Conservation (phyloP, 2,888 invertebrate species). For the Psococerastis gibbosa region DNA sequence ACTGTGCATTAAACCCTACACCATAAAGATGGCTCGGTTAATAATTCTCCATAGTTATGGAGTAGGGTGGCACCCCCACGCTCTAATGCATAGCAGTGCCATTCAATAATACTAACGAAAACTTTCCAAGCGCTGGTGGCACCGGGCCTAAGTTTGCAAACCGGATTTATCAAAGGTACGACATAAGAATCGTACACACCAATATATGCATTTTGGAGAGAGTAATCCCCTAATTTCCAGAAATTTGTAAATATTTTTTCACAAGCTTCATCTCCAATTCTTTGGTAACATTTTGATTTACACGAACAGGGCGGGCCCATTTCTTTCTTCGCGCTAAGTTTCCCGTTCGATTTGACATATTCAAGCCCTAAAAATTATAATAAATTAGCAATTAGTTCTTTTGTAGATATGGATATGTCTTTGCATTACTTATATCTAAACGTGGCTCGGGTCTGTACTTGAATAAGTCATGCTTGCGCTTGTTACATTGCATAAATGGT, state of each 20-base stretch:
- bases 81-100: too few species aligned
- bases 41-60: background rate
- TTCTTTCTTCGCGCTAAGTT: slow-evolving; percentile 6
- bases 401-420: too few species aligned
- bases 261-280: slow-evolving; percentile 5
- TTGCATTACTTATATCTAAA: too few species aligned
- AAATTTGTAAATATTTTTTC: slow-evolving; percentile 4
- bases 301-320: slow-evolving; percentile 4
- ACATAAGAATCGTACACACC: background rate
- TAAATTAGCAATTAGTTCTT: too few species aligned
- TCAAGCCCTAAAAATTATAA: slow-evolving; percentile 3
- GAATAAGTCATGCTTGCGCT: too few species aligned
- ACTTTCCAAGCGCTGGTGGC: too few species aligned
- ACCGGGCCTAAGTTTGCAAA: too few species aligned
- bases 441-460: too few species aligned
- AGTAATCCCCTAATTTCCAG: slow-evolving; percentile 6
- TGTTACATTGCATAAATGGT: too few species aligned
- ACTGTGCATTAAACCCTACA: too few species aligned
- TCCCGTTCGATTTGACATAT: slow-evolving; percentile 3
- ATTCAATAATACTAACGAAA: background rate
- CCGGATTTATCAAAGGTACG: too few species aligned
- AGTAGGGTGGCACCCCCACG: too few species aligned
- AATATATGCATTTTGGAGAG: slow-evolving; percentile 7
- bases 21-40: background rate
- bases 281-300: slow-evolving; percentile 3